These are phyloP conservation scores for Schrankia costaestrigalis DNA, from an alignment of 2,888 invertebrate genomes.

Conservation along the genomic window DNA sequence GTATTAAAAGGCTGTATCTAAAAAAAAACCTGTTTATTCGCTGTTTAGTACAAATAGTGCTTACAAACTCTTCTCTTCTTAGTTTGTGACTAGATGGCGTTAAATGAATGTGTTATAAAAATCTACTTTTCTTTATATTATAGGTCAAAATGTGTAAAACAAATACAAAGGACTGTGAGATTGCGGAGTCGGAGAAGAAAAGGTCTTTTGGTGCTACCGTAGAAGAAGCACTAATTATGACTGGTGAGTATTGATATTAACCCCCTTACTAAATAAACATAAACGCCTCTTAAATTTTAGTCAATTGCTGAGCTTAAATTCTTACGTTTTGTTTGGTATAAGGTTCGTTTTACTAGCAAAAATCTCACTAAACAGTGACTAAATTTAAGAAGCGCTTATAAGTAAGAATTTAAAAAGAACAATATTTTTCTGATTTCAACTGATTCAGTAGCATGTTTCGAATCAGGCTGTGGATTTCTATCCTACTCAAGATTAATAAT, in stretches of 20 bases:
- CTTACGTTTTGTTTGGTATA: too few relatives aligned
- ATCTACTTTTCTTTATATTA: conserved; percentile 13
- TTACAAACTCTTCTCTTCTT: not conserved
- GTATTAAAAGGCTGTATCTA: too few relatives aligned
- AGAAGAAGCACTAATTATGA: conserved; percentile 62
- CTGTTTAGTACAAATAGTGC: not conserved
- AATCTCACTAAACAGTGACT: too few relatives aligned
- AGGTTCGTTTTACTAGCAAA: too few relatives aligned
- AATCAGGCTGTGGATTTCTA: too few relatives aligned
- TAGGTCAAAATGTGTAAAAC: conserved; percentile 39
- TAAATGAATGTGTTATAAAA: not conserved
- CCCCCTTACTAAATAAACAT: not conserved
- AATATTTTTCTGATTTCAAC: too few relatives aligned
- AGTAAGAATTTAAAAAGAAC: too few relatives aligned
- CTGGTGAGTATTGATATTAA: conserved; percentile 43
- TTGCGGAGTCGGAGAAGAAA: conserved; percentile 43
- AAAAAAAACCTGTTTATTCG: not conserved
- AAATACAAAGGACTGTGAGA: conserved; percentile 35
- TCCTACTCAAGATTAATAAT: too few relatives aligned
- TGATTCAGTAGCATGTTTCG: too few relatives aligned
- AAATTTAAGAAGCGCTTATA: too few relatives aligned
- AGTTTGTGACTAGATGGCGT: not conserved
- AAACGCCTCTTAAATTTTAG: too few relatives aligned
- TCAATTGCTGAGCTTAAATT: too few relatives aligned
- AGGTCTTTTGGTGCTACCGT: conserved; percentile 45